A percentile compares a stretch with the other conserved stretches of the same genome.
Conservation (phyloP, 2,888 invertebrate species). For the Exephanes ischioxanthus region DNA sequence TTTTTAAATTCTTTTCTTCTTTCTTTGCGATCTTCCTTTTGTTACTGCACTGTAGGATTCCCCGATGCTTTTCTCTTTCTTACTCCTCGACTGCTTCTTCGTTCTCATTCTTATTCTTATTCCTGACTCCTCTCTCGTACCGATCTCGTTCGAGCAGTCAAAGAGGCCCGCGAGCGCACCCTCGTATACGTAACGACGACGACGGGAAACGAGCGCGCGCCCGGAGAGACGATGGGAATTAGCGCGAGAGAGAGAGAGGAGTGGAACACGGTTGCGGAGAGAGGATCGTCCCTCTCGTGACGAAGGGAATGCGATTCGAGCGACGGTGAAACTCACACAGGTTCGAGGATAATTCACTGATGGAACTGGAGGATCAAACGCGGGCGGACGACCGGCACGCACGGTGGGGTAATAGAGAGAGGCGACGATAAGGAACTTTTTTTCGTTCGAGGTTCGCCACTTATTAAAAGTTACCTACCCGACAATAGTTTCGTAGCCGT, state of each 20-base stretch:
- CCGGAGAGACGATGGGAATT: constrained; percentile 64
- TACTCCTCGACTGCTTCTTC: constrained; percentile 45
- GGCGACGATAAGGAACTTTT: constrained; percentile 47
- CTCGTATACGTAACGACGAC: constrained; percentile 67
- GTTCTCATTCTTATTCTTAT: constrained; percentile 54
- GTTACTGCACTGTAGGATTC: constrained; percentile 54
- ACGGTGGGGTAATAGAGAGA: constrained; percentile 30
- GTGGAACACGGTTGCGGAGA: constrained; percentile 32
- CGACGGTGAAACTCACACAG: constrained; percentile 57
- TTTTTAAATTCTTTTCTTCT: constrained; percentile 32
- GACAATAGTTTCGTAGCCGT: not conserved
- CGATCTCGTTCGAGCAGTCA: constrained; percentile 67
- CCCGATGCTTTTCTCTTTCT: constrained; percentile 44
- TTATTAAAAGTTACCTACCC: too few relatives aligned
- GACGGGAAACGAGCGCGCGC: constrained; percentile 57
- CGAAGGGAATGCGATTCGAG: constrained; percentile 64
- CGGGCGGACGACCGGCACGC: not conserved
- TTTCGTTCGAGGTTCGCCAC: not conserved
- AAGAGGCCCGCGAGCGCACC: constrained; percentile 65
- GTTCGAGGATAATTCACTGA: constrained; percentile 62
- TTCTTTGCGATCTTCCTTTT: constrained; percentile 50
- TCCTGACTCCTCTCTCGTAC: constrained; percentile 41
- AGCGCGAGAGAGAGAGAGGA: constrained; percentile 52
- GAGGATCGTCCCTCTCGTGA: constrained; percentile 62
- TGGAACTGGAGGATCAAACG: constrained; percentile 50